These are phyloP conservation scores for Ginglymostoma cirratum DNA, from an alignment of 2,113 vertebrate genomes.

Conservation along the genomic window DNA sequence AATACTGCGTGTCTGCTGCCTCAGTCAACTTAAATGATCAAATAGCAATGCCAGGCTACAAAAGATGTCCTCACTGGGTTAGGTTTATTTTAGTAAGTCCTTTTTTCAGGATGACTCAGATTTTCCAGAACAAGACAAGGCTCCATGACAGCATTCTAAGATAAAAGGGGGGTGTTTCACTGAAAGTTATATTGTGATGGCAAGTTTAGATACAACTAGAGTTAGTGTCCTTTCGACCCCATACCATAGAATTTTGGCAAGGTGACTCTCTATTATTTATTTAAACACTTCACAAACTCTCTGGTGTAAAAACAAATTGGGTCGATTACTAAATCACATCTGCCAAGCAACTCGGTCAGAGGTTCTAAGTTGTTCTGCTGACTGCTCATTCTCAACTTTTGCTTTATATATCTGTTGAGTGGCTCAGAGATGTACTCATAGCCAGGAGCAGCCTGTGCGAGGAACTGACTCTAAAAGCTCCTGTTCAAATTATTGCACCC, in stretches of 20 bases:
- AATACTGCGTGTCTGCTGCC: background rate
- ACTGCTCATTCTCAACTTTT: background rate
- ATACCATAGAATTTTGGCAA: background rate
- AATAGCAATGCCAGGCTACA: background rate
- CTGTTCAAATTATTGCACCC: background rate
- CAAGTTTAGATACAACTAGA: background rate
- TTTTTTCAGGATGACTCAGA: slow-evolving; percentile 8
- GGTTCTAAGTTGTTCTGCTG: background rate
- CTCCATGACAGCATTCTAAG: background rate
- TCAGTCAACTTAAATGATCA: background rate
- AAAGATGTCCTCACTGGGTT: background rate
- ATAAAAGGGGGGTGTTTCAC: background rate
- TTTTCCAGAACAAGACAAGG: background rate
- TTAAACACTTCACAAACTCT: background rate
- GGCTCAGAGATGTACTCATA: background rate
- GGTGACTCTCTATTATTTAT: background rate
- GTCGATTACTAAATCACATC: background rate
- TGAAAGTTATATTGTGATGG: background rate
- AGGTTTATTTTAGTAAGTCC: slow-evolving; percentile 11
- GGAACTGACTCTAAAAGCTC: background rate
- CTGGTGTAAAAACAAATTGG: background rate
- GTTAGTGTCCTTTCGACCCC: background rate
- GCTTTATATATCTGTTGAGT: background rate
- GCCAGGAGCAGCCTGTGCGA: background rate
- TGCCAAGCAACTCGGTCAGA: background rate